Evolutionary conservation across 2,113 vertebrate genomes (phyloP).

Genomic region (Geothlypis trichas): DNA sequence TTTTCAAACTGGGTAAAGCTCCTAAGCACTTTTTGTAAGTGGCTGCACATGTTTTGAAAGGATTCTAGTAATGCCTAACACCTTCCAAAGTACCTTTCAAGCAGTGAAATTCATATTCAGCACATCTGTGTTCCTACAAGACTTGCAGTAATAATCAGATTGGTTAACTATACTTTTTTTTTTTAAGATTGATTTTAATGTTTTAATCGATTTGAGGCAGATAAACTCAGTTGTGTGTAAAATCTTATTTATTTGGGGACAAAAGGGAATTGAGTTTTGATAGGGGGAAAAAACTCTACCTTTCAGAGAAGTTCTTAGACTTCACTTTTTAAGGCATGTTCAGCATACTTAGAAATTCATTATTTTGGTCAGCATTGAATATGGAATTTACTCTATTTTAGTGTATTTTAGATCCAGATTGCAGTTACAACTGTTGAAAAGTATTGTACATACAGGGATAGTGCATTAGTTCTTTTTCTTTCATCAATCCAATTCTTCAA

Average conservation of each 20-base stretch:
- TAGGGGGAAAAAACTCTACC: not conserved
- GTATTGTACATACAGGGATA: not conserved
- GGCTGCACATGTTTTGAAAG: slow-evolving; percentile 65
- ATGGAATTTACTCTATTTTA: not conserved
- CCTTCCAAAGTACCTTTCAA: slow-evolving; percentile 62
- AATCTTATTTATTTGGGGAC: slow-evolving; percentile 68
- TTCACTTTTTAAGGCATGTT: not conserved
- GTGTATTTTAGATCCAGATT: not conserved
- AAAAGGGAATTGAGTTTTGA: slow-evolving; percentile 49
- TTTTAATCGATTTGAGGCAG: slow-evolving; percentile 71
- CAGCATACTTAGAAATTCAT: not conserved
- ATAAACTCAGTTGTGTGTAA: slow-evolving; percentile 72
- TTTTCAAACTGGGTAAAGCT: slow-evolving; percentile 61
- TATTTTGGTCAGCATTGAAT: not conserved
- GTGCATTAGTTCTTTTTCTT: not conserved
- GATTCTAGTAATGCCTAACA: slow-evolving; percentile 40
- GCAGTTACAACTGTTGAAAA: not conserved
- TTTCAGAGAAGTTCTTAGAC: not conserved
- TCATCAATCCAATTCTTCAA: not conserved
- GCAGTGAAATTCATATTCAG: slow-evolving; percentile 57
- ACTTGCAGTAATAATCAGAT: slow-evolving; percentile 69
- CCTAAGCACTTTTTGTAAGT: slow-evolving; percentile 65
- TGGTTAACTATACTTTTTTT: slow-evolving; percentile 66
- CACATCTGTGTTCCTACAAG: slow-evolving; percentile 59
- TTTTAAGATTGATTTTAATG: slow-evolving; percentile 71